phyloP scores from a whole-genome alignment of 2,797 vertebrate genomes.

The Xyrichtys novacula region DNA sequence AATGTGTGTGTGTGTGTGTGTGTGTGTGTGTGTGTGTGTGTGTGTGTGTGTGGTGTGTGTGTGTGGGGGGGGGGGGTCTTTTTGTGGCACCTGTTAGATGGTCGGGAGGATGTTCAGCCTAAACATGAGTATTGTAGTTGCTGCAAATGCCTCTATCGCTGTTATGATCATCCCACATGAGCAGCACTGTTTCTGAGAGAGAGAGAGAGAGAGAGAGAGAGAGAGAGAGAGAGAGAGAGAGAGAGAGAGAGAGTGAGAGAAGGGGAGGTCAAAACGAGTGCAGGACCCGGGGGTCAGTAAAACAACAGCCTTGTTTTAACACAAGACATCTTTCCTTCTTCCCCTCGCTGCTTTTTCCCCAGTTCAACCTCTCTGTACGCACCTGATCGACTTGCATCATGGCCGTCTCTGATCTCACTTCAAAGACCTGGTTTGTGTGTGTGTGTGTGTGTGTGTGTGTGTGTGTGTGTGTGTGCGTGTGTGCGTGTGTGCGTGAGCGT shows the following conservation, averaged over 20 bases:
- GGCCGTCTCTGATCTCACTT: slow-evolving; percentile 80
- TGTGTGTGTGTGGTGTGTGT: slow-evolving; percentile 16
- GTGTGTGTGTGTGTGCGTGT: slow-evolving; percentile 39
- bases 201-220: slow-evolving; percentile 3
- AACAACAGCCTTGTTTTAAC: slow-evolving; percentile 67
- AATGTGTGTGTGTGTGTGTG: slow-evolving; percentile 29
- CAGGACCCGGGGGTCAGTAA: slow-evolving; percentile 62
- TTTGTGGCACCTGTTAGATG: slow-evolving; percentile 73
- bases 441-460: slow-evolving; percentile 40
- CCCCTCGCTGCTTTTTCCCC: slow-evolving; percentile 16
- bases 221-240: slow-evolving; percentile 14
- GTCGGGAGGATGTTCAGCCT: slow-evolving; percentile 39
- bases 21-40: slow-evolving; percentile 15
- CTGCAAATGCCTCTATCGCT: slow-evolving; percentile 36
- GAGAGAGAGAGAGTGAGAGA: slow-evolving; percentile 11
- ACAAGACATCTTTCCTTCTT: slow-evolving; percentile 41
- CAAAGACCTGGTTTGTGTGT: slow-evolving; percentile 67
- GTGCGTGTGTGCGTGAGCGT: slow-evolving; percentile 39
- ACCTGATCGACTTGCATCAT: slow-evolving; percentile 78
- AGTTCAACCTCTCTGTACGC: slow-evolving; percentile 45
- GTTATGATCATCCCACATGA: slow-evolving; percentile 40
- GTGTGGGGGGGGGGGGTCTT: too few species aligned
- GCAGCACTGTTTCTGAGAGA: slow-evolving; percentile 19
- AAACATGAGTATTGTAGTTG: slow-evolving; percentile 50
- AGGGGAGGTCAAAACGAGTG: slow-evolving; percentile 55